phyloP scores from a whole-genome alignment of 2,888 invertebrate genomes.

The Metellina segmentata region DNA sequence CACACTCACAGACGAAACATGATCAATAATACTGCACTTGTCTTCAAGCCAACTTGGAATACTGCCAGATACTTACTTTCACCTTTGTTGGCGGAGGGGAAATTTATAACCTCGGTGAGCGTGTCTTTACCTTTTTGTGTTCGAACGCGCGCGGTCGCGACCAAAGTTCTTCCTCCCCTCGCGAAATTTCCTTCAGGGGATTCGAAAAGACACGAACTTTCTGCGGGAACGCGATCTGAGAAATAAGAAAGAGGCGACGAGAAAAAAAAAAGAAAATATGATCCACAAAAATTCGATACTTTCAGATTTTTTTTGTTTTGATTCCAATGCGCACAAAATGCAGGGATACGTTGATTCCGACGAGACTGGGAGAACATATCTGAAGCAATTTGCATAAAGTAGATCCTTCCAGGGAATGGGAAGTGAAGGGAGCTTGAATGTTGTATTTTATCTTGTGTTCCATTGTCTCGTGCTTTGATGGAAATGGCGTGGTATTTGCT shows the following conservation, averaged over 20 bases:
- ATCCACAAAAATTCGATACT: constrained; percentile 34
- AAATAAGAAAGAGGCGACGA: neutral
- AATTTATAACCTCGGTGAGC: constrained; percentile 40
- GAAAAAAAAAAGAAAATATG: constrained; percentile 8
- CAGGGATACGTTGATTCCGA: neutral
- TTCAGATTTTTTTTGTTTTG: constrained; percentile 2
- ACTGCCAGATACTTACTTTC: constrained; percentile 55
- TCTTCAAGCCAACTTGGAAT: constrained; percentile 59
- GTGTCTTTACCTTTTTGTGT: constrained; percentile 25
- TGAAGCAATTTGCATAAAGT: neutral
- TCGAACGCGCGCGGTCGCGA: constrained; percentile 13
- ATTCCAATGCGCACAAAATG: neutral
- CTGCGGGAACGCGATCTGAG: neutral
- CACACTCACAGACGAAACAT: constrained; percentile 22
- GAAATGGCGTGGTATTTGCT: neutral
- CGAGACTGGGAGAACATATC: neutral
- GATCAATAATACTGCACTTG: constrained; percentile 54
- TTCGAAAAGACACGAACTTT: constrained; percentile 7
- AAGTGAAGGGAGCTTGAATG: neutral
- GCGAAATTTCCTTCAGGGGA: constrained; percentile 57
- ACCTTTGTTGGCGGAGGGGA: constrained; percentile 44
- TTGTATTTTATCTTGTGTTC: neutral
- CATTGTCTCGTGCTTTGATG: neutral
- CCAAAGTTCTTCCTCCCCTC: constrained; percentile 22
- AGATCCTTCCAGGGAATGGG: neutral